Evolutionary conservation across 2,888 invertebrate species (phyloP), one percentile per base, ranked within the genome.

Genomic region (Alsophila aescularia): DNA sequence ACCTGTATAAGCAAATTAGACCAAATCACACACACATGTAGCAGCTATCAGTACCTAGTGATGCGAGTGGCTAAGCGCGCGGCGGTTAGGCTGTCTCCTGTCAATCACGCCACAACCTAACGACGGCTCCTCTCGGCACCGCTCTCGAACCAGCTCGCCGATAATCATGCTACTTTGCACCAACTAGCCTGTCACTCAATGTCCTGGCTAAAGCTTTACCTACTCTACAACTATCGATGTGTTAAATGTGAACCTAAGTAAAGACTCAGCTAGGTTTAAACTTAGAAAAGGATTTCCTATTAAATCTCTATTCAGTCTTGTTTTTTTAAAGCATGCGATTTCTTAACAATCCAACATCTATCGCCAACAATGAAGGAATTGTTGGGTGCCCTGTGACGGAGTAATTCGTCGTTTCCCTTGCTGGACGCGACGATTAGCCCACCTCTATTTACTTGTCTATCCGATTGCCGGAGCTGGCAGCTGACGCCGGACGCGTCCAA

Each of bases 371-470:
- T 88, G 88, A 88, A 83, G 85, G 87, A 83, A 89, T 88, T 79
- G 90, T 79, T 87, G 81, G 83, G 75, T 80, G 75, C 73, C 73
- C 75, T 76, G 87, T 89, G 90, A 90, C 88, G 79, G 72, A 78
- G 88, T 91, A 91, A 90, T 90, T 87, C 89, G 84, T 83, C 81
- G 88, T 91, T 91, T 90, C 90, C 90, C 87, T 86, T 81, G 69
- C 81, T 81, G 76, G 84, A 82, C 81, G 85, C 88, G 90, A 90
- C 90, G 90, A 90, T 91, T 91, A 90, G 83, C 78, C 79, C 71
- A 79, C 81, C 85, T 86, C 90, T 87, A 91, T 91, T 91, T 91
- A 90, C 82, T 90, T 90, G 90, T 91, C 90, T 81, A 81, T 88
- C 87, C 73, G 73, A 71, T 73, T 68, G 72, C 76, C 73, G 70